A percentile compares a stretch with the other conserved stretches of the same genome.
These are phyloP conservation scores for Oncopeltus fasciatus DNA, from an alignment of 1,140 invertebrate genomes.

Conservation along the genomic window DNA sequence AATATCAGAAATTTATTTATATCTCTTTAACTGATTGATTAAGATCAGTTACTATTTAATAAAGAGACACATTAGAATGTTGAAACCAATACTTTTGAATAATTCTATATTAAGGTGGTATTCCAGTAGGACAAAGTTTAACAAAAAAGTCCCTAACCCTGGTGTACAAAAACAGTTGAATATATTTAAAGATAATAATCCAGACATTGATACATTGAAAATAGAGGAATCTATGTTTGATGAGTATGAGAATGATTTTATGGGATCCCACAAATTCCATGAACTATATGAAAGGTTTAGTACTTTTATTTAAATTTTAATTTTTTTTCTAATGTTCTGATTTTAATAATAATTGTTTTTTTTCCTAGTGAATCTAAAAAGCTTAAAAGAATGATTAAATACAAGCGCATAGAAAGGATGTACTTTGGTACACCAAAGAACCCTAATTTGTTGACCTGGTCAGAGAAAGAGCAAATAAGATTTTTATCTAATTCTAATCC, in stretches of 20 bases:
- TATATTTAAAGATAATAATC: neutral
- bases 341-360: neutral
- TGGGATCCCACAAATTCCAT: neutral
- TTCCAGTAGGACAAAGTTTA: no score
- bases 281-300: neutral
- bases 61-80: no score
- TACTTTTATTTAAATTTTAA: neutral
- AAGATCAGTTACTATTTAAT: no score
- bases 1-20: no score
- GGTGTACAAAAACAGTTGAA: neutral
- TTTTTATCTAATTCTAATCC: constrained; percentile 48
- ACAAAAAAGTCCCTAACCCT: no score
- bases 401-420: constrained; percentile 42
- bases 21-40: no score
- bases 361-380: neutral
- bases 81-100: no score
- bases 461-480: constrained; percentile 67
- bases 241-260: constrained; percentile 23
- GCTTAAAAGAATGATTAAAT: constrained; percentile 31
- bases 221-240: constrained; percentile 27
- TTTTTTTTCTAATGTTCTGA: neutral
- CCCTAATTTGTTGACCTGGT: constrained; percentile 60
- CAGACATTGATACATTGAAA: neutral
- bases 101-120: no score
- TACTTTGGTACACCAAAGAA: constrained; percentile 58